A percentile compares a stretch with the other conserved stretches of the same genome.
Evolutionary conservation across 2,113 vertebrate species (phyloP).

Genomic region (Ctenodactylus gundi): DNA sequence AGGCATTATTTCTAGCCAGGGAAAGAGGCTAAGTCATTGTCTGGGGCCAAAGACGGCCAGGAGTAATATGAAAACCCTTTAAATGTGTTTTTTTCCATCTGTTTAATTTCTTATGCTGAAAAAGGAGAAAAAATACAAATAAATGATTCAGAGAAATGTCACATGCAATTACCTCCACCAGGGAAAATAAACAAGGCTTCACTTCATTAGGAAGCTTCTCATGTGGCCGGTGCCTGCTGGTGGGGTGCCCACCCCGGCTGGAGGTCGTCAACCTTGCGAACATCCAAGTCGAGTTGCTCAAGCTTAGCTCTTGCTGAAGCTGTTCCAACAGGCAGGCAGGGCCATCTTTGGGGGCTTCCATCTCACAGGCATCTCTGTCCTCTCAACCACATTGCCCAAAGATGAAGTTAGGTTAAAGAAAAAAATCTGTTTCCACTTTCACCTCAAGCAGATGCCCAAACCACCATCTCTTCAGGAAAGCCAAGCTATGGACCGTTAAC

Average conservation of each 20-base stretch:
- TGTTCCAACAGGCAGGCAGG: not conserved
- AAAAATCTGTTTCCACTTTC: not conserved
- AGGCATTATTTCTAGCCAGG: constrained; percentile 62
- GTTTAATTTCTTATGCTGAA: constrained; percentile 68
- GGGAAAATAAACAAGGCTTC: constrained; percentile 53
- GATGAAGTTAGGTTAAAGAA: not conserved
- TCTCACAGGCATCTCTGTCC: not conserved
- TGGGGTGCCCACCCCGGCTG: not conserved
- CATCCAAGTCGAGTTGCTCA: constrained; percentile 54
- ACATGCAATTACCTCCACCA: constrained; percentile 53
- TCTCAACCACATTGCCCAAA: not conserved
- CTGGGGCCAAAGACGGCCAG: constrained; percentile 64
- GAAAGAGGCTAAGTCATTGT: constrained; percentile 42
- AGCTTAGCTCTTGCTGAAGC: not conserved
- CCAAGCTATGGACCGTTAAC: not conserved
- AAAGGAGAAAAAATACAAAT: constrained; percentile 67
- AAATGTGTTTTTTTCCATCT: constrained; percentile 63
- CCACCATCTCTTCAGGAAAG: not conserved
- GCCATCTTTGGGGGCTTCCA: not conserved
- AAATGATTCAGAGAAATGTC: constrained; percentile 64
- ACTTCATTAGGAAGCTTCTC: constrained; percentile 39
- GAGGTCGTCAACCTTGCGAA: constrained; percentile 3
- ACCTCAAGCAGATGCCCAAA: not conserved
- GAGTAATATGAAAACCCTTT: constrained; percentile 66
- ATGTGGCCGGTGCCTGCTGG: not conserved